Evolutionary conservation across 2,797 vertebrate genomes (phyloP).

Genomic region (Strix occidentalis): DNA sequence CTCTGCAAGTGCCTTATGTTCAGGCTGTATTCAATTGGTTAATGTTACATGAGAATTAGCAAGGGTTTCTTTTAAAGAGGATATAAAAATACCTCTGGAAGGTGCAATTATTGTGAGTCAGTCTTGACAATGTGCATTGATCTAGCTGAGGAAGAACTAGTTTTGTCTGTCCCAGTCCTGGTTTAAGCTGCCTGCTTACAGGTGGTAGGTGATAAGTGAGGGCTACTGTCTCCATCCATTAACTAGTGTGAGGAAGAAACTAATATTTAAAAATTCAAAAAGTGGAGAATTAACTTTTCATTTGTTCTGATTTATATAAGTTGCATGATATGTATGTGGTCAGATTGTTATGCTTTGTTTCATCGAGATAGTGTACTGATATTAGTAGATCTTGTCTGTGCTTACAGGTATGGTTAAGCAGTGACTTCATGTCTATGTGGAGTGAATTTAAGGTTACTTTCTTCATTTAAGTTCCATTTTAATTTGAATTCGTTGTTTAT

Average conservation of each 20-base stretch:
- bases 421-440: rapidly evolving
- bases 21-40: background rate
- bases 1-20: background rate
- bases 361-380: background rate
- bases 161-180: background rate
- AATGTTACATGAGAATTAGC: background rate
- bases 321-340: rapidly evolving
- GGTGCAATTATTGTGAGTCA: background rate
- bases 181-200: background rate
- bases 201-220: background rate
- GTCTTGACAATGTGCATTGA: background rate
- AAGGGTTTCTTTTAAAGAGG: background rate
- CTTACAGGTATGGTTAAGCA: background rate
- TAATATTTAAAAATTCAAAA: background rate
- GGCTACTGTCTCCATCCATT: background rate
- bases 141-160: background rate
- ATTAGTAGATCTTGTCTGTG: background rate
- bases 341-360: background rate
- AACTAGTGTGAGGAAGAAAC: background rate
- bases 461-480: background rate
- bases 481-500: background rate
- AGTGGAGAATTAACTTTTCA: background rate
- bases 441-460: background rate
- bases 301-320: background rate
- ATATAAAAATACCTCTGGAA: background rate